Evolutionary conservation across 2,888 invertebrate genomes (phyloP), one percentile per base, ranked within the genome.

Genomic region (Cheilosia urbana): DNA sequence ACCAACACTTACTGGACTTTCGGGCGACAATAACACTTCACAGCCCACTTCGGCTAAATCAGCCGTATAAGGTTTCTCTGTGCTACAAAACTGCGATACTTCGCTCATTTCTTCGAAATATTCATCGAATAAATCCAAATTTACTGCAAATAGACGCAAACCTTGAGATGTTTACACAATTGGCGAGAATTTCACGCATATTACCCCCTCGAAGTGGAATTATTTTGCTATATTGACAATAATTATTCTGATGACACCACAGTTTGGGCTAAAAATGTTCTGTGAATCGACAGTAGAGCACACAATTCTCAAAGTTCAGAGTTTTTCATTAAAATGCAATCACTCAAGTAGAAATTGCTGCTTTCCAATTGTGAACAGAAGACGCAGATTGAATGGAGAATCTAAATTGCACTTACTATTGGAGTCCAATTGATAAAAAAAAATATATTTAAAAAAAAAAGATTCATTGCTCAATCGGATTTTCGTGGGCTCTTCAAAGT

Each of bases 31-130:
- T 4, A 68, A 49, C 4, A 49, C 37, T 30, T 13, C 21, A 40
- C 69, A 53, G 37, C 47, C 80, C 47, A 66, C 24, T 45, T 71
- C 80, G 7, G 55, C 49, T 17, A 53, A 21, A 27, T 21, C 71
- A 13, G 30, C 58, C 75, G 65, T 57, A 72, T 77, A 63, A 40
- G 85, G 68, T 76, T 81, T 66, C 45, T 85, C 81, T 71, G 30
- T 55, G 17, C 58, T 58, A 85, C 77, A 72, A 45, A 37, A 45
- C 65, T 76, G 69, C 65, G 66, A 71, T 66, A 63, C 81, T 72
- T 85, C 72, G 63, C 76, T 85, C 85, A 85, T 85, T 81, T 84
- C 80, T 81, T 77, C 72, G 42, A 15, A 68, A 62, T 81, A 77
- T 57, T 85, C 85, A 85, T 85, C 45, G 85, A 77, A 77, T 81